phyloP scores from a whole-genome alignment of 2,888 invertebrate genomes.

The Clostera curtula region DNA sequence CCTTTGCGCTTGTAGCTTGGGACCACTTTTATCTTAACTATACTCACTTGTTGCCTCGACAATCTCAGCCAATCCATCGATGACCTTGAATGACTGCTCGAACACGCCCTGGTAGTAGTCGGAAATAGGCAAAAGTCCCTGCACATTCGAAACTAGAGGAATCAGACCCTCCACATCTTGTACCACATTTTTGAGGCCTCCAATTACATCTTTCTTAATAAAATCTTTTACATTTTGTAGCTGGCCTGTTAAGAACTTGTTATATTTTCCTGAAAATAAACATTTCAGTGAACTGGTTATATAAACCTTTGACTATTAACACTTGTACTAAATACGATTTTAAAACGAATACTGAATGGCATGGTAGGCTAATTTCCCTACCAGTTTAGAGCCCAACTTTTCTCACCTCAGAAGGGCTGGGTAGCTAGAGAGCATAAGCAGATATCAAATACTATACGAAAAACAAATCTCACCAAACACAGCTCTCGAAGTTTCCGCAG shows the following conservation, averaged over 20 bases:
- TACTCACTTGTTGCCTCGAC: conserved; percentile 74
- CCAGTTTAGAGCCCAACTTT: too few relatives aligned
- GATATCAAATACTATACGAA: background rate
- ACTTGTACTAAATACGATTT: too few relatives aligned
- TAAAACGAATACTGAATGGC: too few relatives aligned
- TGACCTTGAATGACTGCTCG: conserved; percentile 38
- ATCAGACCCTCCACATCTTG: conserved; percentile 42
- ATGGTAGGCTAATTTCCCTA: too few relatives aligned
- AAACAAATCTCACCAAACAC: conserved; percentile 59
- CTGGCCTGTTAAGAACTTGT: conserved; percentile 44
- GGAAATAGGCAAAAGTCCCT: conserved; percentile 35
- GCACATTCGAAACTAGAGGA: conserved; percentile 32
- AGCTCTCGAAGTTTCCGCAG: conserved; percentile 81
- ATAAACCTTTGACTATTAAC: too few relatives aligned
- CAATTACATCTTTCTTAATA: conserved; percentile 57
- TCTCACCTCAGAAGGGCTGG: too few relatives aligned
- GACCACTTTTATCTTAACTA: too few relatives aligned
- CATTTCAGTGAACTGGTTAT: background rate
- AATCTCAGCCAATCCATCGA: conserved; percentile 71
- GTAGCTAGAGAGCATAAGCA: too few relatives aligned
- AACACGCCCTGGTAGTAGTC: conserved; percentile 55
- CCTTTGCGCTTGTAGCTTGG: too few relatives aligned
- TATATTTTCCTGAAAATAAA: conserved; percentile 46
- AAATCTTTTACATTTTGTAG: conserved; percentile 48
- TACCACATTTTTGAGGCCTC: conserved; percentile 48